A percentile compares a stretch with the other conserved stretches of the same genome.
Conservation (phyloP, 2,797 vertebrate species). For the Phrynocephalus guinanensis region DNA sequence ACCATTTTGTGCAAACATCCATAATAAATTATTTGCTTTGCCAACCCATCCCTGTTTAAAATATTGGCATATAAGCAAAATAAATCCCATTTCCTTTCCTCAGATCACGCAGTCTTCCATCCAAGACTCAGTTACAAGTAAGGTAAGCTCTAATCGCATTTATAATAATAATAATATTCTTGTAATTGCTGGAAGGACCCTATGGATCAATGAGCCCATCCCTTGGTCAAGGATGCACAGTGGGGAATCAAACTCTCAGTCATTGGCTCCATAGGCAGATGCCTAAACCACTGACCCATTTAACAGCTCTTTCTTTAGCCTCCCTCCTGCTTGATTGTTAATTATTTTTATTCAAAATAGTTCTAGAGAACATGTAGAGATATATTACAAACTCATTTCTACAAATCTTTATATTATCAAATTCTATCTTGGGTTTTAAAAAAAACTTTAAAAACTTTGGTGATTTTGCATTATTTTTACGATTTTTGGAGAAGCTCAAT, state of each 20-base stretch:
- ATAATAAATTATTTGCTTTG: conserved; percentile 56
- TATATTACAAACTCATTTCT: background rate
- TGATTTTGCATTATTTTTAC: background rate
- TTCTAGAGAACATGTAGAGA: conserved; percentile 20
- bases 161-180: too few relatives aligned
- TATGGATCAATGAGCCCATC: background rate
- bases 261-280: too few relatives aligned
- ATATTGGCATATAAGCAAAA: conserved; percentile 44
- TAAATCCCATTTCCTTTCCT: conserved; percentile 40
- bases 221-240: too few relatives aligned
- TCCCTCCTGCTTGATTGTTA: conserved; percentile 24
- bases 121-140: conserved; percentile 24
- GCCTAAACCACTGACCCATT: too few relatives aligned
- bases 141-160: conserved; percentile 18
- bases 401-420: conserved; percentile 13
- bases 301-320: too few relatives aligned
- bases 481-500: background rate
- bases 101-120: conserved; percentile 23
- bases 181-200: background rate
- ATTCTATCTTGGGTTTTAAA: conserved; percentile 8
- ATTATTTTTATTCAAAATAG: conserved; percentile 32
- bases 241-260: too few relatives aligned
- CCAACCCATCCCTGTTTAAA: conserved; percentile 29
- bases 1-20: conserved; percentile 46
- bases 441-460: background rate